Evolutionary conservation across 2,888 invertebrate genomes (phyloP), one percentile per base, ranked within the genome.

Genomic region (Ornithoptera priamus): DNA sequence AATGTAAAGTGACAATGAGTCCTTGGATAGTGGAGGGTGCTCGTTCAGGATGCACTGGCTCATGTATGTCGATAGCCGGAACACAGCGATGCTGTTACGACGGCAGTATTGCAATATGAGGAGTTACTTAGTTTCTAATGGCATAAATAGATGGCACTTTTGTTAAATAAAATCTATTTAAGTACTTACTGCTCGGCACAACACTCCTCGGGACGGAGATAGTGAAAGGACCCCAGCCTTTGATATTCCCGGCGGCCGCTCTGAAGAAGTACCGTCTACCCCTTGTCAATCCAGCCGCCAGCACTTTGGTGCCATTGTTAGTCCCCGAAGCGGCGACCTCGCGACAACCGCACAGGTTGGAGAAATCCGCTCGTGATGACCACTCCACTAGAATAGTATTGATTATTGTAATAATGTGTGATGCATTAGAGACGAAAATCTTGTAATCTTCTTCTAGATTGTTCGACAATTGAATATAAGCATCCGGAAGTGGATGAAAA

Each of bases 161-260:
- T 39, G 10, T 39, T 39, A 7, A 7, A 39, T 39, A 7, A 8
- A 6, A 39, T 39, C 8, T 10, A 39, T 39, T 8, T 39, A 39
- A 10, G n/a, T 57, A 94, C 96, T 95, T 85, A 97, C 98, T 97
- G 77, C 98, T 98, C 18, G 99, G 98, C 60, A 97, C 95, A 12
- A 98, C 96, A 78, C 96, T 96, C 60, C 95, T 93, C 1, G 99
- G 99, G 57, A 95, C 95, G 0, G 98, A 96, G 17, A 94, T 93
- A 56, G 95, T 93, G 80, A 94, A 96, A 18, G 94, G 93, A 46
- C 98, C 97, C 94, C 96, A 99, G 1, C 98, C 99, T 83, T 97
- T 97, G 73, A 98, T 93, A 83, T 99, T 99, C 65, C 99, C 98
- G 65, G 97, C 97, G n/a, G 96, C 94, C 0, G 97, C 97, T 72